Percentiles rank a stretch among this genome's conserved stretches.
These are phyloP conservation scores for Marmota flaviventris DNA, from an alignment of 2,113 vertebrate species.

Conservation along the genomic window DNA sequence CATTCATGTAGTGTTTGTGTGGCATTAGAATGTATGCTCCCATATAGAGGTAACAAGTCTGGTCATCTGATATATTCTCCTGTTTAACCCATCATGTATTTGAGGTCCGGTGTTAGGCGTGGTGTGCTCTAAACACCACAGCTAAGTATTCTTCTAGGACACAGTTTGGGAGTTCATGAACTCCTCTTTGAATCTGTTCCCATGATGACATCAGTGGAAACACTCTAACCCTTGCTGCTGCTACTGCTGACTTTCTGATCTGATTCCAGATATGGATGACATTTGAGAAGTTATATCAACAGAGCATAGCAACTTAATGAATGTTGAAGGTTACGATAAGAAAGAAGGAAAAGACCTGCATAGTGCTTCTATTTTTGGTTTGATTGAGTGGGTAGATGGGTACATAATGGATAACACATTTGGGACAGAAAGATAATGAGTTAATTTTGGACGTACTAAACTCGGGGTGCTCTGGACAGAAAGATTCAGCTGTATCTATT, in stretches of 20 bases:
- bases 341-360: neutral
- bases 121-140: rapidly evolving
- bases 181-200: neutral
- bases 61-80: neutral
- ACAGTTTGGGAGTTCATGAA: neutral
- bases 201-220: neutral
- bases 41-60: neutral
- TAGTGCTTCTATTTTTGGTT: neutral
- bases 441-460: neutral
- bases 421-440: neutral
- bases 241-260: neutral
- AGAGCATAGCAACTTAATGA: neutral
- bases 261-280: neutral
- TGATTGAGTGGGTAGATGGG: neutral
- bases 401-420: neutral
- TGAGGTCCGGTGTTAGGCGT: neutral
- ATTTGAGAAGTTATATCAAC: neutral
- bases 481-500: neutral
- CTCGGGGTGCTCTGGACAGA: neutral
- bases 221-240: neutral
- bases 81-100: neutral
- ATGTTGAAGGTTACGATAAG: neutral
- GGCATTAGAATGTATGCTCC: neutral
- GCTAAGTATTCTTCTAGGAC: neutral
- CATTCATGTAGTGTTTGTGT: neutral